Percentiles rank a stretch among this genome's conserved stretches.
Evolutionary conservation across 2,888 invertebrate genomes (phyloP).

Genomic region (Lucinisca nassula): DNA sequence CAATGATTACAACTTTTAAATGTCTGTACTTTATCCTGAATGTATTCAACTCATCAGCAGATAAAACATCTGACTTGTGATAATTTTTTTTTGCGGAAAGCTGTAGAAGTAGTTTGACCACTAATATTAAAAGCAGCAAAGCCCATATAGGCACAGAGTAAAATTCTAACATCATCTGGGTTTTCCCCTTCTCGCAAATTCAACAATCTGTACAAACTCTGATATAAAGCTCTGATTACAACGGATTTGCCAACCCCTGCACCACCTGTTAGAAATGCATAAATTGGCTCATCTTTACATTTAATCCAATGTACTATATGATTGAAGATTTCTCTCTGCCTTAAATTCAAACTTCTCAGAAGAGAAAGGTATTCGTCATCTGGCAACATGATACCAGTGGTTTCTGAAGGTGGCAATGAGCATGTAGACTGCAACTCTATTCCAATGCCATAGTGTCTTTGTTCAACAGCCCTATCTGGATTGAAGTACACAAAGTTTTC

Average conservation of each 20-base stretch:
- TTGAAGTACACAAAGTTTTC: not conserved
- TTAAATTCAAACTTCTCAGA: not conserved
- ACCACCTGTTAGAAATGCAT: too few relatives aligned
- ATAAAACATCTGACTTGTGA: not conserved
- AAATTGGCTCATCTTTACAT: slow-evolving; percentile 4
- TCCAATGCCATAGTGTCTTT: not conserved
- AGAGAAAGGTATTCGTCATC: not conserved
- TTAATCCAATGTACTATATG: slow-evolving; percentile 21
- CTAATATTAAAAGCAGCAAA: not conserved
- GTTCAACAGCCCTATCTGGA: not conserved
- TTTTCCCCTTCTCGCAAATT: slow-evolving; percentile 17
- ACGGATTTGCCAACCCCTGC: too few relatives aligned
- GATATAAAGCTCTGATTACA: slow-evolving; percentile 13
- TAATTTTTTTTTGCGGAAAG: not conserved
- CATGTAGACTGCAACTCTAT: not conserved
- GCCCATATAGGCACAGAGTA: slow-evolving; percentile 11
- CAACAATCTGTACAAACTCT: slow-evolving; percentile 1
- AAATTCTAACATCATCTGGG: slow-evolving; percentile 10
- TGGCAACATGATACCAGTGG: not conserved
- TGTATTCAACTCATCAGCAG: not conserved
- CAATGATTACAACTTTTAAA: not conserved
- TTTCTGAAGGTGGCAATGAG: not conserved
- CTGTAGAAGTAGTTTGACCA: not conserved
- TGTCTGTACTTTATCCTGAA: not conserved
- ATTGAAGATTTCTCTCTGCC: not conserved